These are phyloP conservation scores for Saxidomus purpurata DNA, from an alignment of 1,140 invertebrate species.

Conservation along the genomic window DNA sequence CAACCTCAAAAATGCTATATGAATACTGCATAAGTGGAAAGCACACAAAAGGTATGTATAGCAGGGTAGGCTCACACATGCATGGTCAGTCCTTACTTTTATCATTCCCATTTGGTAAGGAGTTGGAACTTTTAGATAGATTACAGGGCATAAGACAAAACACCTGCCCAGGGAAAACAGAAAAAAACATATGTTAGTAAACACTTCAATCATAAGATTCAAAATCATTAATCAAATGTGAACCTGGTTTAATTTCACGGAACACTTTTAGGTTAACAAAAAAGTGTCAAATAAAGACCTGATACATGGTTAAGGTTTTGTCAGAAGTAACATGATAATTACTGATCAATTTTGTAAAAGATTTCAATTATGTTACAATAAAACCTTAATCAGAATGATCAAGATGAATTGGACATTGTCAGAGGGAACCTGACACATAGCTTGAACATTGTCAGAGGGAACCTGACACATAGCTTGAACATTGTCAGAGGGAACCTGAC, in stretches of 20 bases:
- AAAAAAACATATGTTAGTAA: constrained; percentile 63
- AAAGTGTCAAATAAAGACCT: no score
- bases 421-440: no score
- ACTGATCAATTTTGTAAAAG: no score
- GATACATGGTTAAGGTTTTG: no score
- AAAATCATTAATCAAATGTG: not conserved
- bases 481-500: no score
- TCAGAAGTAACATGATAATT: no score
- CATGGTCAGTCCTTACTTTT: constrained; percentile 73
- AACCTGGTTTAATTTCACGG: constrained; percentile 15
- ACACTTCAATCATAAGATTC: not conserved
- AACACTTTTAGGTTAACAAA: not conserved
- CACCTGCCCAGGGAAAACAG: constrained; percentile 70
- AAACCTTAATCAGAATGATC: no score
- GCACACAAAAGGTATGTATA: not conserved
- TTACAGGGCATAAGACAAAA: constrained; percentile 77
- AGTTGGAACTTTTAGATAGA: constrained; percentile 76
- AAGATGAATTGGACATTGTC: no score
- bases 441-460: no score
- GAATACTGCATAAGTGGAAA: not conserved
- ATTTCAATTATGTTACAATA: no score
- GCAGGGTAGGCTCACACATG: constrained; percentile 32
- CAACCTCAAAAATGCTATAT: not conserved
- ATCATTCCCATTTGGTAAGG: constrained; percentile 71
- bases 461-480: no score